These are phyloP conservation scores for Ammodytes marinus DNA, from an alignment of 2,113 vertebrate species.

Conservation along the genomic window DNA sequence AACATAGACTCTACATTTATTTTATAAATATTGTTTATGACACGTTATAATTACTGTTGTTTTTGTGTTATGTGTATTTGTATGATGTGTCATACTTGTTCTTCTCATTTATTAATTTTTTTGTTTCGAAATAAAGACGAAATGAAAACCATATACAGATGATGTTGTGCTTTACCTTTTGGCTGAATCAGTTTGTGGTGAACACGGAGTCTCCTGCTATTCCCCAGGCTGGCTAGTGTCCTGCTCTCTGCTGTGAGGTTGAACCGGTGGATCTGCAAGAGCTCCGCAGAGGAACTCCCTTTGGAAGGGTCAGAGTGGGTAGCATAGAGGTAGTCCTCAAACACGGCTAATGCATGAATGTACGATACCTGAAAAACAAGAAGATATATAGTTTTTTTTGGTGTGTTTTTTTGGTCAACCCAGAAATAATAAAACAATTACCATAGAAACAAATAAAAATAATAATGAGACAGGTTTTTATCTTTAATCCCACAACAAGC, in stretches of 20 bases:
- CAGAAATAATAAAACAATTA: not conserved
- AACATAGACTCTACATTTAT: no score
- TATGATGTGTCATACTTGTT: no score
- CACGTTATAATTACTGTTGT: no score
- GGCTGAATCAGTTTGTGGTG: slow-evolving; percentile 94
- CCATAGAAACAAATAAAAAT: not conserved
- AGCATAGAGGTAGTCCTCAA: slow-evolving; percentile 96
- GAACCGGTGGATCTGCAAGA: slow-evolving; percentile 93
- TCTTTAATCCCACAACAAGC: slow-evolving; percentile 24
- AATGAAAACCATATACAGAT: not conserved
- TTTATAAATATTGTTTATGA: no score
- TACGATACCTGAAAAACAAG: slow-evolving; percentile 88
- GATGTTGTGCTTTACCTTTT: slow-evolving; percentile 85
- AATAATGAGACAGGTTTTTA: slow-evolving; percentile 21
- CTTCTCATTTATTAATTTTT: no score
- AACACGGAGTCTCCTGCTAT: slow-evolving; percentile 85
- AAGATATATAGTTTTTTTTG: slow-evolving; percentile 1
- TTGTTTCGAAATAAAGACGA: not conserved
- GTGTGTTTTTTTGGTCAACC: not conserved
- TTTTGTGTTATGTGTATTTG: no score
- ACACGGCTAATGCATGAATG: slow-evolving; percentile 91
- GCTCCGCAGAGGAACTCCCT: slow-evolving; percentile 77
- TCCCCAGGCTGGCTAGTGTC: slow-evolving; percentile 86
- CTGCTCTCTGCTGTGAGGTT: slow-evolving; percentile 89
- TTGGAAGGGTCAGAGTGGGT: slow-evolving; percentile 85